Base-by-base conservation (phyloP, 30 jellyfish, hydroid and myxozoan genomes). In the Aurelia aurita region DNA sequence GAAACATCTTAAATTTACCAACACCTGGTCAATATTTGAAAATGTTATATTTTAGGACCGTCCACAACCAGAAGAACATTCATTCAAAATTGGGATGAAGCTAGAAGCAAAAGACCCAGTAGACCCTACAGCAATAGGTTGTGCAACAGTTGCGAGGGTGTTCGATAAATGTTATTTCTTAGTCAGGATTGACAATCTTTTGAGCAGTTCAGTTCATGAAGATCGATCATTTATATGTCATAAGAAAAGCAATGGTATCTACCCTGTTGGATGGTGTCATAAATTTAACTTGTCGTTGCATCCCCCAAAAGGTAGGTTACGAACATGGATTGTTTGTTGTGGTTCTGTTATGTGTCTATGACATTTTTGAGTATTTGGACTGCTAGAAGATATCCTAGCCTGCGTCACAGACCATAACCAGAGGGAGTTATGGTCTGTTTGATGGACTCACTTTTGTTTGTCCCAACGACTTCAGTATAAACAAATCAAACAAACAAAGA, bases 251-350 rank as follows among this genome's bases (percentile, higher is more conserved):
- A 86, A 71, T 58, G 92, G 95, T 25, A 88, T 94, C 21, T 94
- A 89, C 59, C 99, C 99, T 0, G 92, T 88, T 63, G 99, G 99
- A 7, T 94, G 94, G 96, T 94, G 99, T 78, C 82, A 78, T 64
- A 84, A 84, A 77, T 82, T 82, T 67, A 89, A 88, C 51, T 22
- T 94, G 43, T 35, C 82, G 7, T 90, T 94, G 59, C 91, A 78
- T 46, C 97, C 96, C 6, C 99, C 99, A 1, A 84, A 74, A 69
- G 99, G 99, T 94, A 61, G 0, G 83, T 62, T 80, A 39, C 51
- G 9, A 39, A 39, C n/a, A n/a, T n/a, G n/a, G n/a, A n/a, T n/a
- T n/a, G n/a, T n/a, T n/a, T n/a, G n/a, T n/a, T n/a, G n/a, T n/a
- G n/a, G n/a, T n/a, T n/a, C n/a, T n/a, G n/a, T n/a, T n/a, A n/a